phyloP scores from a whole-genome alignment of 2,888 invertebrate species.

The Lissocephala sabroskyi region DNA sequence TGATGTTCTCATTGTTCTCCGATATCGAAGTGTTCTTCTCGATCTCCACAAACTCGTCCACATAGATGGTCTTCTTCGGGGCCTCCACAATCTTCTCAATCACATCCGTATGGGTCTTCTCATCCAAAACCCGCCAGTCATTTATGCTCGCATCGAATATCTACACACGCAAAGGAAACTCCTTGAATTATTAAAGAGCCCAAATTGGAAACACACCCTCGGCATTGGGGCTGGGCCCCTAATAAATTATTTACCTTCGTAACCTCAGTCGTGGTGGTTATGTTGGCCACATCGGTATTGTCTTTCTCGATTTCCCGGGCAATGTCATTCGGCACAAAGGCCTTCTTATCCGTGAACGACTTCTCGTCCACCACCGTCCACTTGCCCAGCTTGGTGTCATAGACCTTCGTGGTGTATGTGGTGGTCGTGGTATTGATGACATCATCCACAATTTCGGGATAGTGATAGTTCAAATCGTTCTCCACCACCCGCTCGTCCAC shows the following conservation, averaged over 20 bases:
- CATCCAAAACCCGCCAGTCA: slow-evolving; percentile 72
- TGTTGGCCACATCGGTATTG: slow-evolving; percentile 73
- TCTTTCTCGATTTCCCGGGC: slow-evolving; percentile 73
- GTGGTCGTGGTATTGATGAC: slow-evolving; percentile 72
- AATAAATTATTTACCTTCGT: slow-evolving; percentile 68
- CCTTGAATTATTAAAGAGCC: no score
- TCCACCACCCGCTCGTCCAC: slow-evolving; percentile 75
- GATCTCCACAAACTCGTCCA: slow-evolving; percentile 72
- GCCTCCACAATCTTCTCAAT: slow-evolving; percentile 72
- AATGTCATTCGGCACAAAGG: slow-evolving; percentile 72
- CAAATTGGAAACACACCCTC: no score
- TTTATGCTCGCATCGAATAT: slow-evolving; percentile 73
- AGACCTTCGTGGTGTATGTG: slow-evolving; percentile 72
- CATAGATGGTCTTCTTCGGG: slow-evolving; percentile 69
- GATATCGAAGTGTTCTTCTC: slow-evolving; percentile 69
- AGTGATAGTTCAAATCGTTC: slow-evolving; percentile 67
- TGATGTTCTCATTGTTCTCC: slow-evolving; percentile 67
- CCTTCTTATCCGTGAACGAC: slow-evolving; percentile 71
- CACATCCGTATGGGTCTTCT: slow-evolving; percentile 72
- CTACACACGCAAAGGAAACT: slow-evolving; percentile 35
- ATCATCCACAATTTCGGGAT: slow-evolving; percentile 73
- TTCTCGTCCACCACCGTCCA: slow-evolving; percentile 73
- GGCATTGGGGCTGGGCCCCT: not conserved
- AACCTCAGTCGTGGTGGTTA: slow-evolving; percentile 73
- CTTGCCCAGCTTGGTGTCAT: slow-evolving; percentile 71